These are phyloP conservation scores for Julus scanicus DNA, from an alignment of 2,888 invertebrate species.

Conservation along the genomic window DNA sequence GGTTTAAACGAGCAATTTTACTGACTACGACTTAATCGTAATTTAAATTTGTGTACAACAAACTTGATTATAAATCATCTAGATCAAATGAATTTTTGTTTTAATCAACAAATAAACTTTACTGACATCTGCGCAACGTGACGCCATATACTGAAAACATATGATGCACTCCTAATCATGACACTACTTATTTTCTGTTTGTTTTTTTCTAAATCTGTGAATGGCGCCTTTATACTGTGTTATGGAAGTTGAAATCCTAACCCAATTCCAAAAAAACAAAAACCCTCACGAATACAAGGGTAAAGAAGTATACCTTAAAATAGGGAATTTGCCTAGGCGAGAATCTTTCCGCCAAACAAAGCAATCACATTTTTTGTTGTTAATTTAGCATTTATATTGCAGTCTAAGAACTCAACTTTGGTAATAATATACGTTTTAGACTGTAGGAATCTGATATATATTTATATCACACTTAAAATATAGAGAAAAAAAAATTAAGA, in stretches of 20 bases:
- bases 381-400: not conserved
- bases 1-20: not conserved
- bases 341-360: not conserved
- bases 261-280: not conserved
- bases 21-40: not conserved
- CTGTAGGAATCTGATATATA: conserved; percentile 17
- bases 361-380: conserved; percentile 22
- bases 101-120: not conserved
- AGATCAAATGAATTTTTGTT: not conserved
- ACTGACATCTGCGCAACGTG: not conserved
- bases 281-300: not conserved
- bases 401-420: conserved; percentile 37
- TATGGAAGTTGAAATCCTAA: not conserved
- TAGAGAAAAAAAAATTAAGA: conserved; percentile 4
- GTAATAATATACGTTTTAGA: conserved; percentile 31
- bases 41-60: not conserved
- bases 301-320: conserved; percentile 15
- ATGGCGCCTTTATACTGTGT: not conserved
- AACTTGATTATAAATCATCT: too few species aligned
- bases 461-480: conserved; percentile 42
- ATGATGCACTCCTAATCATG: not conserved
- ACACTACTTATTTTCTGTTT: not conserved
- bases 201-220: not conserved
- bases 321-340: not conserved
- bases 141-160: too few species aligned